Evolutionary conservation across 2,797 vertebrate species (phyloP).

Genomic region (Acanthornis magna): DNA sequence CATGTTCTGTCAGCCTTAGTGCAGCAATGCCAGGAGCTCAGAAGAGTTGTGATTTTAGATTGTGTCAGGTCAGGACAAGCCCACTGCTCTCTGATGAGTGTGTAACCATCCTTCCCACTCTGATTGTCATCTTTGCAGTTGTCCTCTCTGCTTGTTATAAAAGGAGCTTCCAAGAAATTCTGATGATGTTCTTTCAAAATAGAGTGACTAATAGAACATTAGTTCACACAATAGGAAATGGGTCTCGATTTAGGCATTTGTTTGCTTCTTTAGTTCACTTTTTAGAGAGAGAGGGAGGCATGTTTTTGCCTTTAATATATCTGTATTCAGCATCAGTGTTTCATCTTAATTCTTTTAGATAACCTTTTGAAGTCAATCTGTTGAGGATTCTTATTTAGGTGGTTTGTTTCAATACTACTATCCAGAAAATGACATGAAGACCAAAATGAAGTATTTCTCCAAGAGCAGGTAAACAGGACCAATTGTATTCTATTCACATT

Average conservation of each 20-base stretch:
- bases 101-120: not conserved
- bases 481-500: not conserved
- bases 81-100: rapidly evolving
- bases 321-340: not conserved
- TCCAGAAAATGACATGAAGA: not conserved
- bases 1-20: not conserved
- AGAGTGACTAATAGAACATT: not conserved
- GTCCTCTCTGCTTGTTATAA: not conserved
- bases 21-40: rapidly evolving
- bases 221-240: not conserved
- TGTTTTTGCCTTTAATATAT: not conserved
- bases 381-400: not conserved
- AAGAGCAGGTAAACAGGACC: not conserved
- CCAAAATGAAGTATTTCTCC: not conserved
- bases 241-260: not conserved
- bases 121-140: not conserved
- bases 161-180: not conserved
- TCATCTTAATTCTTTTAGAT: not conserved
- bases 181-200: not conserved
- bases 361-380: not conserved
- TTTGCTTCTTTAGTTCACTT: not conserved
- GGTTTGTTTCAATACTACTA: not conserved
- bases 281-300: not conserved
- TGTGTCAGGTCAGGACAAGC: not conserved
- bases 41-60: not conserved